Base-by-base conservation (phyloP, 2,888 invertebrate species). In the Agrochola macilenta region DNA sequence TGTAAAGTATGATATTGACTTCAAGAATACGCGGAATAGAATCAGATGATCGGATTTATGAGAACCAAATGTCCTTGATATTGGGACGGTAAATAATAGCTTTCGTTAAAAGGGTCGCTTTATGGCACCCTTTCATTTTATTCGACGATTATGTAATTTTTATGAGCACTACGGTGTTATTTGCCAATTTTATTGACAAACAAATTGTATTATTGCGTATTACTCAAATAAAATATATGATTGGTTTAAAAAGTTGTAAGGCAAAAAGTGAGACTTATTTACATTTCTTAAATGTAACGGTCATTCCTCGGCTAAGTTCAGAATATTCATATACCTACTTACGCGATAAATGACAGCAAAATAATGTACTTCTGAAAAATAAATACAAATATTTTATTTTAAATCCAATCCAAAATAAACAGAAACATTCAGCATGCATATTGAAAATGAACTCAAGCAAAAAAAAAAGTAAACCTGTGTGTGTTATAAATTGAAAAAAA, bases 91-190 rank as follows among this genome's bases (percentile, higher is more conserved):
- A 94, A 95, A 95, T 95, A 95, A 95, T 95, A 95, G 95, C 88
- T 93, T 93, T 92, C 93, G 93, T 93, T 95, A 93, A 93, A 95
- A 93, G 95, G 94, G 92, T 89, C 91, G 82, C 90, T 95, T 96
- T 95, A 95, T 93, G 95, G 93, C 92, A 95, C 94, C 95, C 95
- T 95, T 95, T 94, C 95, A 86, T 94, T 95, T 95, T 95, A 95
- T 95, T 92, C 92, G 90, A 91, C 93, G 94, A 95, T 95, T 95
- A 95, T 95, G 93, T 94, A 94, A 94, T 92, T 95, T 96, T 96
- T 96, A 96, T 93, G 94, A 92, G 88, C 90, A 90, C 90, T 93
- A 89, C 90, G 87, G 91, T 89, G 92, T 90, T 92, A 93, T 94
- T 94, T 93, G 91, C 92, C 91, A 90, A 92, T 93, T 93, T 95